Evolutionary conservation across 2,888 invertebrate species (phyloP), one percentile per base, ranked within the genome.

Genomic region (Campaea margaritaria): DNA sequence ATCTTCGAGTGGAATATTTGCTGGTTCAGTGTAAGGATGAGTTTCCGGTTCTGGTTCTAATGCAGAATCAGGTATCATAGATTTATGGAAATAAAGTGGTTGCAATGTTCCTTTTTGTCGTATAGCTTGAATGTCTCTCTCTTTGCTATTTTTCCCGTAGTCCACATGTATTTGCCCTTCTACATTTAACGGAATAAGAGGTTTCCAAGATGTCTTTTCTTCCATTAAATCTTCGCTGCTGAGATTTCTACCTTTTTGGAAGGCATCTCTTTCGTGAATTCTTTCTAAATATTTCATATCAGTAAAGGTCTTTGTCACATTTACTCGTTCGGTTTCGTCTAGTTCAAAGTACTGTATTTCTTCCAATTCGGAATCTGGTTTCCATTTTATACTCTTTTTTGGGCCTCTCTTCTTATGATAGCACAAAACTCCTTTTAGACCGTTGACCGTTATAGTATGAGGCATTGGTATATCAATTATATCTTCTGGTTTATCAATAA

Each of bases 241-340:
- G 48, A 96, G 83, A 85, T 97, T 96, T 58, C 97, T 93, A 12
- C 95, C 95, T 83, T 96, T 95, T 73, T 95, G 94, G 79, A 97
- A 93, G n/a, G 96, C 95, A 78, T 97, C 96, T 53, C 97, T 94
- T 90, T 99, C 99, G 73, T 96, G 93, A 62, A 95, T 94, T 76
- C 96, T 95, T 82, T 99, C 99, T 93, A 97, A 95, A 82, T 96
- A 95, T 81, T 97, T 97, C 96, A 98, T 96, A 76, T 98, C 98
- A 36, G 95, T 96, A 86, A 99, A 99, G 34, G 94, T 96, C 86
- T 96, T 97, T 2, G 96, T 98, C 0, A 99, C 99, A 88, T 99
- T 99, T 0, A 98, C 97, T 78, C 99, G 94, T 89, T 99, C 99
- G 13, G 96, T 98, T 88, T 98, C 99, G 86, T 99, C 99, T 70